A percentile compares a stretch with the other conserved stretches of the same genome.
Conservation (phyloP, 2,888 invertebrate genomes). For the Brassicogethes aeneus region DNA sequence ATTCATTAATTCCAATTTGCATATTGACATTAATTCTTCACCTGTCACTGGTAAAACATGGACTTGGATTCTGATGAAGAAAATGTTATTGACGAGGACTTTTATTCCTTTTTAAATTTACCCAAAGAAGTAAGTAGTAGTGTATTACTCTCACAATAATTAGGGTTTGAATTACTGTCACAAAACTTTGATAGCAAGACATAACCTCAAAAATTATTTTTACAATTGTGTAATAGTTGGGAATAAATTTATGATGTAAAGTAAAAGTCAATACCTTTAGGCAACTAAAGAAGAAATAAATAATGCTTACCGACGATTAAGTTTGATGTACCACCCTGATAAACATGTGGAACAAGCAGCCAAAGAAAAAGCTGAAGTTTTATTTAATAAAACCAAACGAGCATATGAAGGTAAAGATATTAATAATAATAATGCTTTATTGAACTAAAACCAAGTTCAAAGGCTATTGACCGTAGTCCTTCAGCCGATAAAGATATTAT, state of each 20-base stretch:
- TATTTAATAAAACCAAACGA: conserved; percentile 88
- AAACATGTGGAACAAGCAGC: conserved; percentile 79
- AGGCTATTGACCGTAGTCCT: no score
- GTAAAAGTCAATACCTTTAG: conserved; percentile 44
- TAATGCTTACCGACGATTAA: conserved; percentile 84
- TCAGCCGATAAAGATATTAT: no score
- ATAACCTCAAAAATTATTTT: conserved; percentile 15
- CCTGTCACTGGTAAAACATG: conserved; percentile 38
- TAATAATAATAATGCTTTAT: neutral
- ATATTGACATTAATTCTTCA: neutral
- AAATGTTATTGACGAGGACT: conserved; percentile 66
- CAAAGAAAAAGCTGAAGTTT: conserved; percentile 81
- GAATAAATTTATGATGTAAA: no score
- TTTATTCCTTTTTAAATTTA: conserved; percentile 80
- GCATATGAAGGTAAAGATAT: conserved; percentile 73
- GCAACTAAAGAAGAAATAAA: conserved; percentile 89
- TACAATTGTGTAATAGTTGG: conserved; percentile 8
- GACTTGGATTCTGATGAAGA: conserved; percentile 61
- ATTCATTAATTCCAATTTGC: neutral
- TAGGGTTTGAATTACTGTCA: no score
- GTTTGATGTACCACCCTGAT: conserved; percentile 93
- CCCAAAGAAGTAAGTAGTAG: conserved; percentile 62
- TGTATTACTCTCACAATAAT: no score
- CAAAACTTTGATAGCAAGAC: no score
- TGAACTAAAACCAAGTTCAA: no score